Conservation (phyloP, 2,888 invertebrate genomes). For the Xanthorhoe designata region DNA sequence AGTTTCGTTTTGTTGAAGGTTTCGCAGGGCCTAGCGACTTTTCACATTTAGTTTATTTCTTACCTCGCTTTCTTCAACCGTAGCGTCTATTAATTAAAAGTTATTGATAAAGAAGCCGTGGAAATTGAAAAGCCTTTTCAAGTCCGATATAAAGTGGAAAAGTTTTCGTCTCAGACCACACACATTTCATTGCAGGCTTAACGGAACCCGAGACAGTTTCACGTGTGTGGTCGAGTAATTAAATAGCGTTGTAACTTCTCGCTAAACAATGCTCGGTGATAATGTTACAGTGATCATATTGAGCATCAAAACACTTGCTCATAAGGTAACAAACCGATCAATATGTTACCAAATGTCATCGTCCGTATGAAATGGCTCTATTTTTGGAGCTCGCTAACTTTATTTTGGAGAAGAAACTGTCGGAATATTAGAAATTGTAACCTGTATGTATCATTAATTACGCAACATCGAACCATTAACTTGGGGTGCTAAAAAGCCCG, state of each 20-base stretch:
- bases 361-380: too few relatives aligned
- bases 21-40: not conserved
- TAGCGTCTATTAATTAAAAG: not conserved
- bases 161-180: slow-evolving; percentile 38
- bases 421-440: too few relatives aligned
- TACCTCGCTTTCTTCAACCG: not conserved
- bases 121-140: slow-evolving; percentile 1
- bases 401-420: too few relatives aligned
- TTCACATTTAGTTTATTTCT: not conserved
- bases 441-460: too few relatives aligned
- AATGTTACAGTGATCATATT: slow-evolving; percentile 24
- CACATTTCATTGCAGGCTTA: slow-evolving; percentile 28
- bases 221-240: slow-evolving; percentile 40
- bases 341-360: too few relatives aligned
- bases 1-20: slow-evolving; percentile 1
- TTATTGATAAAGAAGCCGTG: not conserved
- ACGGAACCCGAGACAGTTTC: slow-evolving; percentile 39
- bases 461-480: too few relatives aligned
- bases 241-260: slow-evolving; percentile 37
- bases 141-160: slow-evolving; percentile 3
- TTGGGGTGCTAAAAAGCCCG: too few relatives aligned
- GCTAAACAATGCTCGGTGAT: slow-evolving; percentile 30
- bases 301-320: not conserved
- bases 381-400: too few relatives aligned
- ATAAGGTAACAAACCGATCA: too few relatives aligned